Base-by-base conservation (phyloP, 1,140 invertebrate species). In the Caerostris darwini region DNA sequence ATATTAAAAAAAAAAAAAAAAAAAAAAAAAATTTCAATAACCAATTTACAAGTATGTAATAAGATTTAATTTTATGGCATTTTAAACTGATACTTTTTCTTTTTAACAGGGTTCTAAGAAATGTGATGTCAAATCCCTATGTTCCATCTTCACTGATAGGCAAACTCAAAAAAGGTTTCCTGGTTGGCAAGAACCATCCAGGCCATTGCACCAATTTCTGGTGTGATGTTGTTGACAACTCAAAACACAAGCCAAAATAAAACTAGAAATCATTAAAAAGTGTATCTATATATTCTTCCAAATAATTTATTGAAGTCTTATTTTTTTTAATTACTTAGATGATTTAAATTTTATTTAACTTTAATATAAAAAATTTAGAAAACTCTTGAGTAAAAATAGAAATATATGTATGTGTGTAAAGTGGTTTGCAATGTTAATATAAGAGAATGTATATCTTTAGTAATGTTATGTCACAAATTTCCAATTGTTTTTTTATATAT, bases 191-290 rank as follows among this genome's bases (percentile, higher is more conserved):
- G 50, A 61, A 88, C 3, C 67, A 83, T n/a, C 69, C 67, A 19
- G 85, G 85, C 3, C 67, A 86, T 3, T 94, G 92, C 86, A 54
- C 12, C 58, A 92, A 92, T 17, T 94, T 88, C 19, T 94, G 69
- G 67, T 94, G 92, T 89, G 92, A 81, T 56, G 69, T 57, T 19
- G 58, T 94, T 59, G 92, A 94, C 67, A 77, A 67, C 17, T 83
- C 54, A 3, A 93, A 85, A 85, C 67, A n/a, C 8, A 61, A 82
- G 53, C 57, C 71, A n/a, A 61, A 53, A n/a, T 59, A 7, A 64
- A 3, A 85, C 10, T 64, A 8, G 61, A 17, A 64, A 64, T 10
- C 10, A 50, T 5, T 14, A 34, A 53, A 77, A 67, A 77, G 53
- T 53, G 4, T 50, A 77, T 50, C 50, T 50, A 50, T 50, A 8